Percentiles rank a stretch among this genome's conserved stretches.
These are phyloP conservation scores for Cairina moschata DNA, from an alignment of 2,113 vertebrate species.

Conservation along the genomic window DNA sequence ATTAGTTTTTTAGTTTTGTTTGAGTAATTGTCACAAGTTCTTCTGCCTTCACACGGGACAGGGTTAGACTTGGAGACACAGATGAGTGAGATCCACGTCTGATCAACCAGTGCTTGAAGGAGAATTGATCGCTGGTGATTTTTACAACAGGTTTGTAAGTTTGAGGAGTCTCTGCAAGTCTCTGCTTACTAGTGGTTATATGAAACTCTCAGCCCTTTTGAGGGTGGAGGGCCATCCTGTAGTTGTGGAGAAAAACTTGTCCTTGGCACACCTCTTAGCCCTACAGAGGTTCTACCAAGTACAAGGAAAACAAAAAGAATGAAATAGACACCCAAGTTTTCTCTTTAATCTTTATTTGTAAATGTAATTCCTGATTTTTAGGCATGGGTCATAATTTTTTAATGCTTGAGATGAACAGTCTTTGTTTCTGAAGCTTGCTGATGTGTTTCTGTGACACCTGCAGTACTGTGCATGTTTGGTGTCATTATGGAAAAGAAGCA, in stretches of 20 bases:
- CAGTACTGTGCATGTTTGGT: background rate
- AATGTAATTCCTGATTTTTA: background rate
- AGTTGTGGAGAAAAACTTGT: background rate
- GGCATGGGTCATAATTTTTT: background rate
- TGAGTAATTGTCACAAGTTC: background rate
- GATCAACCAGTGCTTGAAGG: background rate
- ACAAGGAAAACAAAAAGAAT: background rate
- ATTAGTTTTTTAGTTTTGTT: background rate
- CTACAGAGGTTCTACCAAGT: background rate
- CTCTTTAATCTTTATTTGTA: background rate
- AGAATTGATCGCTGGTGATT: background rate
- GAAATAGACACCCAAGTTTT: background rate
- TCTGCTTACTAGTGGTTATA: background rate
- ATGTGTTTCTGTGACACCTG: background rate
- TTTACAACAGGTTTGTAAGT: background rate
- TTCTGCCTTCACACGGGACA: background rate
- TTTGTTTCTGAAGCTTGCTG: background rate
- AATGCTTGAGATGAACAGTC: background rate
- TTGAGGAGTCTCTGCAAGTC: background rate
- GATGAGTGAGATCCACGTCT: background rate
- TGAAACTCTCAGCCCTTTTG: background rate
- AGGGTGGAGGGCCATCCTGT: background rate
- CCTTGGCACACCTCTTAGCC: too few relatives aligned
- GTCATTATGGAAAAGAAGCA: background rate
- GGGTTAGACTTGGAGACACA: background rate